Conservation (phyloP, 2,113 vertebrate genomes). For the Fukomys damarensis region DNA sequence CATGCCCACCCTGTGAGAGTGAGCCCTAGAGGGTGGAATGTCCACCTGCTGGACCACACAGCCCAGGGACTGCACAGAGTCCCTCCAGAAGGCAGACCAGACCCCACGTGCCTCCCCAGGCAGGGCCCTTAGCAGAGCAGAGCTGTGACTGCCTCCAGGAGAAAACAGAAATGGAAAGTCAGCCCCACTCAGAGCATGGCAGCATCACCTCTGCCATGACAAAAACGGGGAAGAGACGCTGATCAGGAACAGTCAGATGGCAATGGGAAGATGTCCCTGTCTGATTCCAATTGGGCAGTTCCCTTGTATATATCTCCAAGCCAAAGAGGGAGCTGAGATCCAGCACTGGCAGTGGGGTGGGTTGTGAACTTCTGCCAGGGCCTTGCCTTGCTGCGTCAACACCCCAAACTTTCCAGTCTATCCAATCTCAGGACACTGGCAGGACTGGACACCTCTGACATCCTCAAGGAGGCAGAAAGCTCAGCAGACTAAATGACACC, state of each 20-base stretch:
- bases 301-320: no score
- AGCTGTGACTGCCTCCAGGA: neutral
- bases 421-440: no score
- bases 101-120: neutral
- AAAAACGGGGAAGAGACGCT: neutral
- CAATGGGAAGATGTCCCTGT: no score
- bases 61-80: neutral
- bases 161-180: neutral
- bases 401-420: neutral
- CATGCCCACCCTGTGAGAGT: neutral
- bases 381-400: no score
- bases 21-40: neutral
- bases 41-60: neutral
- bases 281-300: no score
- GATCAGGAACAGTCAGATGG: no score
- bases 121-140: neutral
- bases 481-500: no score
- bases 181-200: no score
- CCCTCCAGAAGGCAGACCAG: neutral
- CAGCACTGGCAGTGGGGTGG: no score
- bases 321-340: no score
- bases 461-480: neutral
- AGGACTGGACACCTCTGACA: neutral
- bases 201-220: neutral
- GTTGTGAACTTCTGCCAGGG: no score